Evolutionary conservation across 1,140 invertebrate species (phyloP).

Genomic region (Formica exsecta): DNA sequence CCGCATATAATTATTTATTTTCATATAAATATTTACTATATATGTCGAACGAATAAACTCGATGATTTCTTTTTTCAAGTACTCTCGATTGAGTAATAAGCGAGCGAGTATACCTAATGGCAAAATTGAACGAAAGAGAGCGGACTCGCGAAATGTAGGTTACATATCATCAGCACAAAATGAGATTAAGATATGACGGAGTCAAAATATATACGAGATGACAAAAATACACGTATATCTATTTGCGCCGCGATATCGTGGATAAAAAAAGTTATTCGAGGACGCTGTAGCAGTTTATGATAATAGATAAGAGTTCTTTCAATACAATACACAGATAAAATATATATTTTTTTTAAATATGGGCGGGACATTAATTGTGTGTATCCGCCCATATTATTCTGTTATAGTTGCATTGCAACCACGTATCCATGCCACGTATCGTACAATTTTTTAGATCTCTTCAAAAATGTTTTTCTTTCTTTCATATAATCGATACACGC

Average conservation of each 20-base stretch:
- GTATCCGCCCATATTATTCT: too few species aligned
- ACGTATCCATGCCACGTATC: neutral
- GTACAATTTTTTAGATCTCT: neutral
- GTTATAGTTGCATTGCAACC: neutral
- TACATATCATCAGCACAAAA: constrained; percentile 20
- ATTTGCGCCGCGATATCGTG: neutral
- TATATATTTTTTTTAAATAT: too few species aligned
- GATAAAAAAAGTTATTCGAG: neutral
- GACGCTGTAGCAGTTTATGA: too few species aligned
- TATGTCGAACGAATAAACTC: neutral
- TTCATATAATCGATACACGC: neutral
- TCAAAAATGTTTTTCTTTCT: neutral
- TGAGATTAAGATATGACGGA: constrained; percentile 17
- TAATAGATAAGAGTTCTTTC: too few species aligned
- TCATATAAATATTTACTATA: neutral
- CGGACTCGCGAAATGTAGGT: constrained; percentile 52
- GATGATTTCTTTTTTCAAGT: neutral
- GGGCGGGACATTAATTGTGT: too few species aligned
- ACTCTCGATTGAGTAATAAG: constrained; percentile 11
- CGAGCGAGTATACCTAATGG: neutral
- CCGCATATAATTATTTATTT: too few species aligned
- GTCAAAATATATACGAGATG: neutral
- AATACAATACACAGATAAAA: too few species aligned
- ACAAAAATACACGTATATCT: too few species aligned
- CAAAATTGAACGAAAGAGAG: neutral